Evolutionary conservation across 2,797 vertebrate genomes (phyloP).

Genomic region (Propithecus deckenii): DNA sequence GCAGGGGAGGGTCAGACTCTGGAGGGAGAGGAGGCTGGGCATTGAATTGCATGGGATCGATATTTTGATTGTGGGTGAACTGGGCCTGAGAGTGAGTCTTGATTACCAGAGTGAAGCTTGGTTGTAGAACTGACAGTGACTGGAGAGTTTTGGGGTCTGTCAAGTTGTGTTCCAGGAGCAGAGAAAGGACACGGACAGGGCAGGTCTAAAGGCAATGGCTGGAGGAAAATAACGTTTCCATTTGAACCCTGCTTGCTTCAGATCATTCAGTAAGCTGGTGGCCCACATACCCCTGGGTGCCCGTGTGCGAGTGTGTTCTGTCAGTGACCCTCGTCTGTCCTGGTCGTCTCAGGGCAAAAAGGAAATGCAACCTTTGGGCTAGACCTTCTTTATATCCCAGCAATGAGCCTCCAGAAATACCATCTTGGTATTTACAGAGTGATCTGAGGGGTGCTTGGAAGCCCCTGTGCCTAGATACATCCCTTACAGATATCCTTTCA

Average conservation of each 20-base stretch:
- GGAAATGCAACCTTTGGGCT: background rate
- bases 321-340: background rate
- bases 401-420: background rate
- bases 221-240: background rate
- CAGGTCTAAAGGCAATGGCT: background rate
- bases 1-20: background rate
- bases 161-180: background rate
- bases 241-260: background rate
- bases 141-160: background rate
- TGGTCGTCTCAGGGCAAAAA: background rate
- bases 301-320: background rate
- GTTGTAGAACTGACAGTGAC: background rate
- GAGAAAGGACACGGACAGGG: background rate
- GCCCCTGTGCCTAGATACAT: background rate
- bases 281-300: background rate
- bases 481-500: background rate
- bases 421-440: background rate
- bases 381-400: background rate
- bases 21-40: background rate
- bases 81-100: background rate
- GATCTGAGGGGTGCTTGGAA: background rate
- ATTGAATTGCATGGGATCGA: background rate
- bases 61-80: background rate
- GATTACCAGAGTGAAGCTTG: background rate
- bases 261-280: background rate